Evolutionary conservation across 2,113 vertebrate species (phyloP), one percentile per base, ranked within the genome.

Genomic region (Callospermophilus lateralis): DNA sequence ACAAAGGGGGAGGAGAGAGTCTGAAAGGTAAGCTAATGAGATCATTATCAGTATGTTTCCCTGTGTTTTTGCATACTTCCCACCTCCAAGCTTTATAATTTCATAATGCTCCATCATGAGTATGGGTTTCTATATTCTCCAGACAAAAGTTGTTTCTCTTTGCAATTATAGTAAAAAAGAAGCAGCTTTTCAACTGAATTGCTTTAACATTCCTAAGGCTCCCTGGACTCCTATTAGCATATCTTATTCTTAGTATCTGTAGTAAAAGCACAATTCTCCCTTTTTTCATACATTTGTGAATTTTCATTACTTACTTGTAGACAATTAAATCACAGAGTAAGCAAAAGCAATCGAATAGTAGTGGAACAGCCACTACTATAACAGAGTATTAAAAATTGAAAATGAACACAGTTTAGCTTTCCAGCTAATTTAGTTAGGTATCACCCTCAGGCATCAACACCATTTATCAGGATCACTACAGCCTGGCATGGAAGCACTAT

Each of bases 321-420:
- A 97, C 89, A 98, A 98, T 98, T 98, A 98, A 98, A 98, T 96
- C 92, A 97, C 88, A 97, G 93, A 97, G 73, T 93, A 97, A 97
- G 79, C 4, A 53, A 97, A 97, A 70, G 45, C 85, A 97, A 19
- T 94, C 95, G 95, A 93, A 53, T 90, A 83, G 91, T 97, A 93
- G 86, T 93, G 97, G 80, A 98, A 96, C 96, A 98, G 58, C 53
- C 81, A 96, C 17, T 48, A 61, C 34, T 76, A 70, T 34, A 93
- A 77, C 96, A 97, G 8, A 42, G 73, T 67, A 97, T 94, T 98
- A 95, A 97, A 98, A 97, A 94, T 34, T 97, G 94, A 98, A 98
- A 97, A 68, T 26, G 84, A 98, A 28, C 20, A 80, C 65, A 76
- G n/a, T 97, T 97, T 98, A 96, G 51, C 89, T 98, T 94, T 84